Percentiles rank a stretch among this genome's conserved stretches.
These are phyloP conservation scores for Mellivora capensis DNA, from an alignment of 2,113 vertebrate genomes.

Conservation along the genomic window DNA sequence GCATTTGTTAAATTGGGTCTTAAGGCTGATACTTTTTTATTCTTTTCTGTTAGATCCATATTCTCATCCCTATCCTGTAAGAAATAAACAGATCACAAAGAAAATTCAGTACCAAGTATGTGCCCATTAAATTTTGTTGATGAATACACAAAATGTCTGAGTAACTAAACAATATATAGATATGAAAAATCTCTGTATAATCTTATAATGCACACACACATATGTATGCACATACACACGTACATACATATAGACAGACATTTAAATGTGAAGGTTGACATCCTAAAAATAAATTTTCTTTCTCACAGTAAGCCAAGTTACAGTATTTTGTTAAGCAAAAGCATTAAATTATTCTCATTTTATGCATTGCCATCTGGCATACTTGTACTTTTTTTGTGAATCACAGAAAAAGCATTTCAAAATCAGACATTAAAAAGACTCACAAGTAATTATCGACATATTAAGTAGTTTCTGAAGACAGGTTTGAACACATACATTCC, in stretches of 20 bases:
- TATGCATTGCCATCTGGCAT: constrained; percentile 55
- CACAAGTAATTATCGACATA: constrained; percentile 55
- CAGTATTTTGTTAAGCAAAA: constrained; percentile 62
- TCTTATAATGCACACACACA: neutral
- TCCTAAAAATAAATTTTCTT: constrained; percentile 37
- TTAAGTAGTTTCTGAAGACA: constrained; percentile 62
- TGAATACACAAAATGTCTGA: neutral
- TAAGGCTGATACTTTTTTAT: neutral
- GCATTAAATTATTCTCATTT: constrained; percentile 51
- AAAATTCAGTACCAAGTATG: neutral
- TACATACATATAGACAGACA: neutral
- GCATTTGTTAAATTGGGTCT: neutral
- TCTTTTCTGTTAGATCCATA: neutral
- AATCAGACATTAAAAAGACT: constrained; percentile 52
- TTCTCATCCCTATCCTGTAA: neutral
- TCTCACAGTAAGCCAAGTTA: constrained; percentile 55
- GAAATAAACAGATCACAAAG: neutral
- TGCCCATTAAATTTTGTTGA: neutral
- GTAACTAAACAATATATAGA: neutral
- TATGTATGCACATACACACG: neutral
- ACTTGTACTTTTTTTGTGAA: constrained; percentile 63
- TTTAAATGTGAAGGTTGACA: constrained; percentile 39
- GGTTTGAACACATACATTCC: constrained; percentile 60
- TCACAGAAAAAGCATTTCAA: constrained; percentile 55
- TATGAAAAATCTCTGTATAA: neutral